Evolutionary conservation across 2,797 vertebrate genomes (phyloP), one percentile per base, ranked within the genome.

Genomic region (Otus scops): DNA sequence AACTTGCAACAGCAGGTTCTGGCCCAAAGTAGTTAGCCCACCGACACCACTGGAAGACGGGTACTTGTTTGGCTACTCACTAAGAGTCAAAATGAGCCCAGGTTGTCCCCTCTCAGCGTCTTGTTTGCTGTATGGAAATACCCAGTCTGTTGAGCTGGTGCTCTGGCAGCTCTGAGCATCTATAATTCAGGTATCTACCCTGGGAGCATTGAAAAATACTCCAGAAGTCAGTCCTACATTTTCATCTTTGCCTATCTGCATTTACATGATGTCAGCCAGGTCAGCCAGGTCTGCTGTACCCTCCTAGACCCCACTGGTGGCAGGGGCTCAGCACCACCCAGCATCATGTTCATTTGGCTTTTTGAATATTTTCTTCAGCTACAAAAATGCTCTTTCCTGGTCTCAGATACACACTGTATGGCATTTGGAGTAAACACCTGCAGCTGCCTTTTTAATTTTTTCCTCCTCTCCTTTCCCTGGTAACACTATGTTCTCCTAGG

Each of bases 401-500:
- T 59, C 63, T 67, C 61, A 84, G 12, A 89, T 10, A 61, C 45
- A 56, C 17, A 18, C 15, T 81, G 21, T 38, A 36, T 13, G 16
- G 16, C 77, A 95, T 94, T 93, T 88, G 56, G 59, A 90, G 28
- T 82, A 91, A 96, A 89, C 57, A 89, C 45, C 77, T 93, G 88
- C 90, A 93, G 80, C 26, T 95, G 95, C 10, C 83, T 93, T 70
- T 89, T 76, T 76, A 5, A 23, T 86, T 90, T 71, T 59, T 65
- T 18, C 10, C 81, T 56, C 10, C 4, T 73, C 51, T 95, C 32
- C 47, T 87, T 82, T 92, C 68, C 43, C 73, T 36, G 19, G 28
- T 94, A 91, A 96, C 83, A 74, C 76, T 57, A 89, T 95, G 88
- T 95, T 96, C 94, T 95, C 60, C 30, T 17, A 90, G 89, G 54